Conservation (phyloP, 2,113 vertebrate genomes). For the Euleptes europaea region DNA sequence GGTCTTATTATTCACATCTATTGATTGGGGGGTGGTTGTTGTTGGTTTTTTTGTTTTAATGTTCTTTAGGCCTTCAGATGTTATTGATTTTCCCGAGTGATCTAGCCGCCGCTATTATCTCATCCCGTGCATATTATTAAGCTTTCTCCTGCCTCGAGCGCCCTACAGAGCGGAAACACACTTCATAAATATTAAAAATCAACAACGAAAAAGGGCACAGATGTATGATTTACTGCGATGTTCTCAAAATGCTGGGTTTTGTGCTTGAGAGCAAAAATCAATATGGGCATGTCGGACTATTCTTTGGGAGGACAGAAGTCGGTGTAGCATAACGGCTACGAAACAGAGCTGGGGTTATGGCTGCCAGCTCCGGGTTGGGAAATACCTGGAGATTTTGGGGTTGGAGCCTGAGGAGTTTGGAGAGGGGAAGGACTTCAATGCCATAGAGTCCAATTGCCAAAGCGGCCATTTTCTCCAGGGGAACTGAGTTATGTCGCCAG, state of each 20-base stretch:
- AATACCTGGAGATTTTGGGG: too few relatives aligned
- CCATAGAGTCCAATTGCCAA: too few relatives aligned
- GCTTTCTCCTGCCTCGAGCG: neutral
- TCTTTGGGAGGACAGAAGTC: too few relatives aligned
- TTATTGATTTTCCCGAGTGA: neutral
- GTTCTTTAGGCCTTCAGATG: neutral
- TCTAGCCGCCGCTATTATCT: neutral
- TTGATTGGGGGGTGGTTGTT: neutral
- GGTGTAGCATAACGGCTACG: too few relatives aligned
- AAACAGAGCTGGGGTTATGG: too few relatives aligned
- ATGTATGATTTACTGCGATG: too few relatives aligned
- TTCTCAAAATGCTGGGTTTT: too few relatives aligned
- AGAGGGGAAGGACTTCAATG: too few relatives aligned
- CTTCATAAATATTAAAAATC: neutral
- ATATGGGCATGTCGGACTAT: neutral
- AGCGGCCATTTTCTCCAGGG: too few relatives aligned
- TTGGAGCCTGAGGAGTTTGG: too few relatives aligned
- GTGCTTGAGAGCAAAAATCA: neutral
- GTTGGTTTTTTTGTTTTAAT: neutral
- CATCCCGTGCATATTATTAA: neutral
- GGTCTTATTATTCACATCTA: neutral
- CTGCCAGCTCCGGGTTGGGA: too few relatives aligned
- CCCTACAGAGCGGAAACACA: neutral
- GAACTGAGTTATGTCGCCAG: too few relatives aligned
- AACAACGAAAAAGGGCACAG: neutral